Percentiles rank a stretch among this genome's conserved stretches.
These are phyloP conservation scores for Xenopus borealis DNA, from an alignment of 2,113 vertebrate genomes.

Conservation along the genomic window DNA sequence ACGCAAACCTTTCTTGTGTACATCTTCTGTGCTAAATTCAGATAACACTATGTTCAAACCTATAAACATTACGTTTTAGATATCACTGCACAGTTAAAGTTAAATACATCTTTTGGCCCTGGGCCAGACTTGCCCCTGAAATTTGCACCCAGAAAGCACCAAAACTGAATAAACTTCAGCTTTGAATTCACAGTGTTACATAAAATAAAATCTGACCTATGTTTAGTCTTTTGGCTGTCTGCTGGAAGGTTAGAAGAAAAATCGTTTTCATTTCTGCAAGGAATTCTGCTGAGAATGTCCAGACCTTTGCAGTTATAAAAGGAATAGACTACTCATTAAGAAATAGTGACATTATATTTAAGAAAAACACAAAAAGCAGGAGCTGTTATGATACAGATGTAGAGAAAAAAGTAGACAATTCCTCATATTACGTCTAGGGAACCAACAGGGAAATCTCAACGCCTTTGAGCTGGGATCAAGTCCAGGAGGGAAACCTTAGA, in stretches of 20 bases:
- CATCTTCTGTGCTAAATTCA: no score
- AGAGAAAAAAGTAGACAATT: slow-evolving; percentile 61
- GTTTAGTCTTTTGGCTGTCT: slow-evolving; percentile 35
- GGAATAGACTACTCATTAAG: slow-evolving; percentile 61
- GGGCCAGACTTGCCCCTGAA: no score
- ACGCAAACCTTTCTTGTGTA: no score
- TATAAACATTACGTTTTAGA: no score
- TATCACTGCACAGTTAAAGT: no score
- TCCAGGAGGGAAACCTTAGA: slow-evolving; percentile 91
- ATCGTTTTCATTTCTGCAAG: slow-evolving; percentile 40
- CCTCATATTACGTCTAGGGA: slow-evolving; percentile 81
- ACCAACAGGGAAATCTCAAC: slow-evolving; percentile 82
- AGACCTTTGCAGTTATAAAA: slow-evolving; percentile 49
- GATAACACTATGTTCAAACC: no score
- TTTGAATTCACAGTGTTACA: slow-evolving; percentile 47
- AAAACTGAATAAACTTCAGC: slow-evolving; percentile 42
- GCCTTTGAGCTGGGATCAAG: slow-evolving; percentile 73
- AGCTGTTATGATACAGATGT: slow-evolving; percentile 61
- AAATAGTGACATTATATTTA: slow-evolving; percentile 65
- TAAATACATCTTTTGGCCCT: no score
- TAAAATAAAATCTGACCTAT: slow-evolving; percentile 40
- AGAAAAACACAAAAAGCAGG: slow-evolving; percentile 60
- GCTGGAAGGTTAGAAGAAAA: slow-evolving; percentile 50
- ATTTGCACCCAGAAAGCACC: no score
- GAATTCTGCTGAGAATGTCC: slow-evolving; percentile 56